These are phyloP conservation scores for Upupa epops DNA, from an alignment of 2,113 vertebrate genomes.

Conservation along the genomic window DNA sequence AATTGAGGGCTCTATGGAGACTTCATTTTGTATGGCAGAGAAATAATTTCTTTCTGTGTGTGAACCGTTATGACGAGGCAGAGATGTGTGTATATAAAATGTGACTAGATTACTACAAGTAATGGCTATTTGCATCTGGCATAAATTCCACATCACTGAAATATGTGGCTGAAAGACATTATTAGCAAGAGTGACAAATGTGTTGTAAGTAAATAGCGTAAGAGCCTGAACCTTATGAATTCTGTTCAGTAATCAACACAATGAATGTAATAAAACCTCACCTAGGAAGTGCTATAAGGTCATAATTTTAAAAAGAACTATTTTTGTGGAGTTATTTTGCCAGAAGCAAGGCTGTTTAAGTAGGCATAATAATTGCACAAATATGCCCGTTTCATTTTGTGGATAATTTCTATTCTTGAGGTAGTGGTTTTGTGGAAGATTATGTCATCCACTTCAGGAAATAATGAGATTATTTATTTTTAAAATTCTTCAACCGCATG, in stretches of 20 bases:
- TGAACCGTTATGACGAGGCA: background rate
- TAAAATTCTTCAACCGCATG: slow-evolving; percentile 39
- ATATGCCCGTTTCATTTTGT: background rate
- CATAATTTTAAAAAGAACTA: background rate
- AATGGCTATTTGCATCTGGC: background rate
- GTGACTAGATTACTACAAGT: background rate
- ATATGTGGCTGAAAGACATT: background rate
- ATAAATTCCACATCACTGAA: background rate
- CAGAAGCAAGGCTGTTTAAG: background rate
- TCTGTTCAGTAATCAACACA: background rate
- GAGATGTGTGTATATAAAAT: background rate
- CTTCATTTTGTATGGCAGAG: background rate
- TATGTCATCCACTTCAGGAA: slow-evolving; percentile 36
- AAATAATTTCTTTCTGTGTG: background rate
- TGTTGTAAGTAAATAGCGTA: background rate
- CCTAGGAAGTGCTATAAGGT: background rate
- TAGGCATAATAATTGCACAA: background rate
- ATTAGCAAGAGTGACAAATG: background rate
- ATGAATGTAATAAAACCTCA: background rate
- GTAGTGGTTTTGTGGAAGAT: background rate
- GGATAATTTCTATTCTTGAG: background rate
- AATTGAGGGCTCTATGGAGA: background rate
- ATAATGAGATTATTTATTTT: slow-evolving; percentile 59
- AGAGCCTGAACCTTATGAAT: background rate
- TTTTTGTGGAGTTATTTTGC: background rate